These are phyloP conservation scores for Parapristionchus giblindavisi DNA, from an alignment of 2,888 invertebrate species.

Conservation along the genomic window DNA sequence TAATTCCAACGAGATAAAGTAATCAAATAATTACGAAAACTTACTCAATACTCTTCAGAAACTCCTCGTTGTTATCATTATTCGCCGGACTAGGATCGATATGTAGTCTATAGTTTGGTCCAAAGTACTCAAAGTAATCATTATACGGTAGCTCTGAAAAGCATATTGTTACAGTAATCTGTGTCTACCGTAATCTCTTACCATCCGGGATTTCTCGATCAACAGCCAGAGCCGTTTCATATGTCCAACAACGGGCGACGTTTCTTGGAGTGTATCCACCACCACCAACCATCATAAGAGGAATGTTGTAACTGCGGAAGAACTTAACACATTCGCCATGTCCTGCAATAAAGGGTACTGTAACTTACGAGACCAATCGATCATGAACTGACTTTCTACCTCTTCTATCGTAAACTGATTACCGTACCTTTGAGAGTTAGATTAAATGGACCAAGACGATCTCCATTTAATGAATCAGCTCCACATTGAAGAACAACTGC, in stretches of 20 bases:
- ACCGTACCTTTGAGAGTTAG: slow-evolving; percentile 56
- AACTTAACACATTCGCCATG: slow-evolving; percentile 91
- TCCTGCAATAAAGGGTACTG: too few species aligned
- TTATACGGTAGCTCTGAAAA: slow-evolving; percentile 68
- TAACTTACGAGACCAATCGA: too few species aligned
- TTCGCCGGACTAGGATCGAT: slow-evolving; percentile 58
- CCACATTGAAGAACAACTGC: slow-evolving; percentile 98
- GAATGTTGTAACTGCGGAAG: slow-evolving; percentile 94
- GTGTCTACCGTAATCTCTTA: too few species aligned
- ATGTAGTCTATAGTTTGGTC: slow-evolving; percentile 64
- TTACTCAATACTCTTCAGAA: slow-evolving; percentile 54
- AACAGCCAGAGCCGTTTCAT: slow-evolving; percentile 83
- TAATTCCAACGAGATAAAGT: neutral
- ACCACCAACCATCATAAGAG: slow-evolving; percentile 94
- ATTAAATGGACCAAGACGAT: slow-evolving; percentile 90
- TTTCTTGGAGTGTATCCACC: slow-evolving; percentile 78
- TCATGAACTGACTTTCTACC: too few species aligned
- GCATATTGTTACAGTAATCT: too few species aligned
- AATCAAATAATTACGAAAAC: neutral
- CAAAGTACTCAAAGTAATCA: slow-evolving; percentile 65
- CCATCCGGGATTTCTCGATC: slow-evolving; percentile 62
- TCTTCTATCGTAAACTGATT: slow-evolving; percentile 78
- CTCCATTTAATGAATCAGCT: slow-evolving; percentile 95
- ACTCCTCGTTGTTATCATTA: slow-evolving; percentile 58
- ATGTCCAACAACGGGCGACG: slow-evolving; percentile 85